These are phyloP conservation scores for Mythimna impura DNA, from an alignment of 2,888 invertebrate species.

Conservation along the genomic window DNA sequence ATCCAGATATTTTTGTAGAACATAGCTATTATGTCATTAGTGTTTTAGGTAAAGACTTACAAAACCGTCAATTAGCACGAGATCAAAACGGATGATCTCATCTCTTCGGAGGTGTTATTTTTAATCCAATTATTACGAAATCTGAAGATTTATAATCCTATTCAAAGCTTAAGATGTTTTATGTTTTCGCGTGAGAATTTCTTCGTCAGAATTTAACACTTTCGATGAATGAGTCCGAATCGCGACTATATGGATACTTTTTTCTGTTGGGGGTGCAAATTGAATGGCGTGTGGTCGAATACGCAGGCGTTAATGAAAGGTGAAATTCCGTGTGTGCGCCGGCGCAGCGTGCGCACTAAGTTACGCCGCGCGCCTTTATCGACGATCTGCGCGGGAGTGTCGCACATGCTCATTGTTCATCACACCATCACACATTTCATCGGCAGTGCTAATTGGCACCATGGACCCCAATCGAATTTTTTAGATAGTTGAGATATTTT, in stretches of 20 bases:
- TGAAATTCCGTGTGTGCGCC: constrained; percentile 49
- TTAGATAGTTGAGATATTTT: constrained; percentile 57
- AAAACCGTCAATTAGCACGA: constrained; percentile 58
- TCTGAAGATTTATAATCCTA: constrained; percentile 43
- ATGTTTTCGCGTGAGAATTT: constrained; percentile 32
- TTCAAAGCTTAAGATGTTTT: constrained; percentile 47
- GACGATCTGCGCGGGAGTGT: constrained; percentile 64
- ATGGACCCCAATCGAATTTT: constrained; percentile 63
- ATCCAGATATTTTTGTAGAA: constrained; percentile 47
- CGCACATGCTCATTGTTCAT: constrained; percentile 72
- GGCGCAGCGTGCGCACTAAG: constrained; percentile 58
- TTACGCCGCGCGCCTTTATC: constrained; percentile 69
- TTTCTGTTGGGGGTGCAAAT: constrained; percentile 44
- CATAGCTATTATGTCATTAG: constrained; percentile 48
- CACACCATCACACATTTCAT: constrained; percentile 74
- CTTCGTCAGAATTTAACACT: constrained; percentile 54
- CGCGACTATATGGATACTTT: constrained; percentile 10
- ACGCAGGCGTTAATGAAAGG: constrained; percentile 59
- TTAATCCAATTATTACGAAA: constrained; percentile 48
- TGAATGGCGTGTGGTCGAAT: constrained; percentile 58
- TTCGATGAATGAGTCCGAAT: constrained; percentile 32
- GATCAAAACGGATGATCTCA: constrained; percentile 43
- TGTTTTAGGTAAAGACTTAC: constrained; percentile 56
- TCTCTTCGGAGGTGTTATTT: constrained; percentile 27
- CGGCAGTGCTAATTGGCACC: constrained; percentile 78